phyloP scores from a whole-genome alignment of 2,888 invertebrate genomes.

The Coenonympha glycerion region DNA sequence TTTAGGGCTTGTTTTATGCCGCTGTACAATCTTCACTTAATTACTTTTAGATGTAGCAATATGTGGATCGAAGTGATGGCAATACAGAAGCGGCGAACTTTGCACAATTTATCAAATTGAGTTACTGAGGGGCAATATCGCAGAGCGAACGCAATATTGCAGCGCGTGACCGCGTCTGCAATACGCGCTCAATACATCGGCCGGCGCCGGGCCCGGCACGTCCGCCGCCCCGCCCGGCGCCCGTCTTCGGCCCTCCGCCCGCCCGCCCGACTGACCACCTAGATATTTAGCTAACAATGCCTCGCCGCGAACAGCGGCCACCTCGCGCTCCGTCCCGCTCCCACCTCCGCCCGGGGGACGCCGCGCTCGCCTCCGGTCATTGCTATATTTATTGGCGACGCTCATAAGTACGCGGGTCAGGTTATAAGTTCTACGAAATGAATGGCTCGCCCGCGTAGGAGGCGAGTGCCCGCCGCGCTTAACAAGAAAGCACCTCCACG shows the following conservation, averaged over 20 bases:
- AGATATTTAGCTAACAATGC: constrained; percentile 76
- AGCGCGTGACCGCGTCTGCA: constrained; percentile 77
- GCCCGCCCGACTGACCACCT: constrained; percentile 67
- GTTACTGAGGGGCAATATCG: constrained; percentile 75
- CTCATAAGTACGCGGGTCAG: constrained; percentile 76
- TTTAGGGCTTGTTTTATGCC: no score
- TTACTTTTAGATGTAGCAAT: constrained; percentile 37
- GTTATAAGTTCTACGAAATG: constrained; percentile 75
- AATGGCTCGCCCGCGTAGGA: constrained; percentile 73
- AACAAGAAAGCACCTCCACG: constrained; percentile 73
- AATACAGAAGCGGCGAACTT: constrained; percentile 63
- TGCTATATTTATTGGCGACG: constrained; percentile 76
- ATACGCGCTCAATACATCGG: constrained; percentile 77
- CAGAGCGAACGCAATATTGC: constrained; percentile 75
- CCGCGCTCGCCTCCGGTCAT: constrained; percentile 65
- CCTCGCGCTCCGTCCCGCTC: constrained; percentile 50
- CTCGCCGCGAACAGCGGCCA: constrained; percentile 56
- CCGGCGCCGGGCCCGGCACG: constrained; percentile 69
- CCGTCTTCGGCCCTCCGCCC: constrained; percentile 48
- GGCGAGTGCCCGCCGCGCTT: constrained; percentile 59
- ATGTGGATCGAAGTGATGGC: constrained; percentile 55
- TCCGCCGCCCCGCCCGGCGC: constrained; percentile 61
- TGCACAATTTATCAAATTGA: constrained; percentile 75
- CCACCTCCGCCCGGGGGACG: constrained; percentile 53
- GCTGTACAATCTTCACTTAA: no score